Evolutionary conservation across 2,888 invertebrate genomes (phyloP), one percentile per base, ranked within the genome.

Genomic region (Portevinia maculata): DNA sequence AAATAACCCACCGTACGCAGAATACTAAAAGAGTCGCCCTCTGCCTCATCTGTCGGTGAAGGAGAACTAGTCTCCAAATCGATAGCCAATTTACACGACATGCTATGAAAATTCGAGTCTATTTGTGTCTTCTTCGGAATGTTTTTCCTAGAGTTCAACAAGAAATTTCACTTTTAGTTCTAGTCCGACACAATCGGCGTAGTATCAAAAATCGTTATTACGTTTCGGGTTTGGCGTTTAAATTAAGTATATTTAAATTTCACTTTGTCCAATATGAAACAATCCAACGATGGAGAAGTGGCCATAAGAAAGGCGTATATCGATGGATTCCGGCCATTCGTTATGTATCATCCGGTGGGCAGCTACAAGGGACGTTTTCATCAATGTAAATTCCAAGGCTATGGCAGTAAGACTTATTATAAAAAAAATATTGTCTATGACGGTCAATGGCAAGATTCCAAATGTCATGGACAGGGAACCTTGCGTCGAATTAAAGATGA

Each of bases 381-480:
- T 7, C 85, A 86, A 5, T 89, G 87, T 41, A 79, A 87, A 64
- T 86, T 86, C 8, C 86, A 89, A 19, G 87, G 86, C 1, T 89
- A 86, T 78, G 91, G 91, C 1, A 83, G 87, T 0, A 88, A 88
- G 57, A 85, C 76, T 17, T 85, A 71, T 8, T 78, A 1, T 0
- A 57, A 86, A 7, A 86, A 85, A 3, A 86, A 87, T 9, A 85
- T 90, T 1, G 85, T 88, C 37, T 90, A 90, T 44, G 88, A 89
- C 79, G 91, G 90, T 0, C 85, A 87, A 17, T 90, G 90, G 90
- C 39, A 32, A 9, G 46, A 86, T 11, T 86, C 86, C 21, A 88
- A 88, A 59, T 87, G 89, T 3, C 86, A 89, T 67, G 90, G 90
- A 1, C 85, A 85, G 37, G 91, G 90, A 1, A 87, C 87, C 0